A percentile compares a stretch with the other conserved stretches of the same genome.
Conservation (phyloP, 30 jellyfish, hydroid and myxozoan species). For the Clytia hemisphaerica region DNA sequence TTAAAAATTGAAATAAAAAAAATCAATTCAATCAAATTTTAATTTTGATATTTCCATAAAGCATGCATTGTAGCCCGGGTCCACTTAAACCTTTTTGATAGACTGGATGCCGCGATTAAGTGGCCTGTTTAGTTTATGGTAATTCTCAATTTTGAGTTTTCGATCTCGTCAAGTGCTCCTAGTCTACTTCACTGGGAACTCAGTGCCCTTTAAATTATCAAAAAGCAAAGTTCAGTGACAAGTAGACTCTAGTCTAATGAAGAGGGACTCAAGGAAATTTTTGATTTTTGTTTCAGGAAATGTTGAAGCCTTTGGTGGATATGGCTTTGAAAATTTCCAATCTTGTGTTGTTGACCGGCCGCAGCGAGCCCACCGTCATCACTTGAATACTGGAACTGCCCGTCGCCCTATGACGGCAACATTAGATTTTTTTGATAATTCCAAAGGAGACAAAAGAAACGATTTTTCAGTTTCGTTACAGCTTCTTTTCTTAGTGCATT, state of each 20-base stretch:
- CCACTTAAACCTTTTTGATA: background rate
- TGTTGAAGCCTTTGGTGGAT: slow-evolving; percentile 55
- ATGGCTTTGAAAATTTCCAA: slow-evolving; percentile 56
- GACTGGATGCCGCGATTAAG: too few species aligned
- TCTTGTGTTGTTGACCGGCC: slow-evolving; percentile 59
- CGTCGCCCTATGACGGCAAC: too few species aligned
- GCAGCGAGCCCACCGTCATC: slow-evolving; percentile 79
- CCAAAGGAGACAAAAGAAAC: too few species aligned
- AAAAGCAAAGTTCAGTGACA: too few species aligned
- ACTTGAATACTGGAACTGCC: slow-evolving; percentile 46
- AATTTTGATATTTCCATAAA: background rate
- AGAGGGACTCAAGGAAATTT: background rate
- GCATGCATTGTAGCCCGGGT: background rate
- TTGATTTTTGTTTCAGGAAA: slow-evolving; percentile 40
- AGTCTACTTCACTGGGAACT: too few species aligned
- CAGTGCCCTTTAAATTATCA: too few species aligned
- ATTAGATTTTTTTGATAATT: too few species aligned
- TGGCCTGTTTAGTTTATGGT: too few species aligned
- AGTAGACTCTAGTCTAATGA: background rate
- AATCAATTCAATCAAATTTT: background rate
- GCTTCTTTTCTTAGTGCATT: too few species aligned
- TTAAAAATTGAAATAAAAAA: background rate
- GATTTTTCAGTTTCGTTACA: too few species aligned
- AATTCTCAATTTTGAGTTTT: too few species aligned
- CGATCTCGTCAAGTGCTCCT: too few species aligned